A percentile compares a stretch with the other conserved stretches of the same genome.
These are phyloP conservation scores for Carcharodon carcharias DNA, from an alignment of 2,797 vertebrate species.

Conservation along the genomic window DNA sequence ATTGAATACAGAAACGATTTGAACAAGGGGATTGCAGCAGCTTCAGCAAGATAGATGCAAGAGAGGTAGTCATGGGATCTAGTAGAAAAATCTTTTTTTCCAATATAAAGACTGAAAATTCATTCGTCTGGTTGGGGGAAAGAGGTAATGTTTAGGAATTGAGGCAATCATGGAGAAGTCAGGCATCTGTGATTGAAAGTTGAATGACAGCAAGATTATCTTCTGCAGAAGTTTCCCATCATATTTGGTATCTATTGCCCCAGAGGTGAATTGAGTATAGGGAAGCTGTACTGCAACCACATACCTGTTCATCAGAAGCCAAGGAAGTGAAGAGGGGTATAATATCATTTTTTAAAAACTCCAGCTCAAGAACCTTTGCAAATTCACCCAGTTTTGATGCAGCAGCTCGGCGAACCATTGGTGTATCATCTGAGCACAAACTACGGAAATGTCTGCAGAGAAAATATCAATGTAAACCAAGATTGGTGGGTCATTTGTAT, in stretches of 20 bases:
- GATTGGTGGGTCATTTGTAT: not conserved
- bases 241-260: not conserved
- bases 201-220: not conserved
- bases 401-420: constrained; percentile 76
- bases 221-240: not conserved
- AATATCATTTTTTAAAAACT: constrained; percentile 67
- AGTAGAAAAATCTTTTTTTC: not conserved
- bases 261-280: not conserved
- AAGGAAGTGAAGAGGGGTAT: constrained; percentile 76
- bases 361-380: constrained; percentile 70
- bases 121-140: not conserved
- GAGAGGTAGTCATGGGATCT: not conserved
- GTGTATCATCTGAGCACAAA: constrained; percentile 76
- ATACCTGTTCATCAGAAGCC: constrained; percentile 77
- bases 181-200: not conserved
- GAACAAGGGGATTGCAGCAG: not conserved
- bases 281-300: not conserved
- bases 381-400: constrained; percentile 78
- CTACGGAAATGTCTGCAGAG: constrained; percentile 68
- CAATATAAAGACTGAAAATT: not conserved
- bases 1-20: not conserved
- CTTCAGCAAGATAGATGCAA: not conserved
- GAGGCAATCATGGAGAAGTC: not conserved
- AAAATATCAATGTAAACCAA: constrained; percentile 21
- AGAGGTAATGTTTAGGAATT: not conserved